A percentile compares a stretch with the other conserved stretches of the same genome.
These are phyloP conservation scores for Caenorhabditis japonica DNA, from an alignment of 2,888 invertebrate species.

Conservation along the genomic window DNA sequence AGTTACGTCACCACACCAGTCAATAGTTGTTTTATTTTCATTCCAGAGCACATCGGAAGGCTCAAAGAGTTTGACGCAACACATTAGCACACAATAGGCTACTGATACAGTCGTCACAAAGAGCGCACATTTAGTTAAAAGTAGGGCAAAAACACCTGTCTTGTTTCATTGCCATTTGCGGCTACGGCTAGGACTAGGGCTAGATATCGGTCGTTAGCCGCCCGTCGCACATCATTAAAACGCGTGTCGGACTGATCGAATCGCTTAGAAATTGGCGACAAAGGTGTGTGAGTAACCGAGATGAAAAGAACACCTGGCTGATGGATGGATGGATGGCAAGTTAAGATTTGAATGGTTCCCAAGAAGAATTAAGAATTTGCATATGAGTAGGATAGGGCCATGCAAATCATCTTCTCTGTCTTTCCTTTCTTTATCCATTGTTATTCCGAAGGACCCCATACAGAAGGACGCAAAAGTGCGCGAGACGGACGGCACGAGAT, in stretches of 20 bases:
- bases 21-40: slow-evolving; percentile 24
- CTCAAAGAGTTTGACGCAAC: slow-evolving; percentile 41
- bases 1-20: slow-evolving; percentile 34
- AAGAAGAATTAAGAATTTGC: slow-evolving; percentile 29
- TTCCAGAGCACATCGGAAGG: slow-evolving; percentile 24
- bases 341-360: slow-evolving; percentile 31
- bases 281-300: slow-evolving; percentile 6
- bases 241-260: slow-evolving; percentile 35
- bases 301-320: slow-evolving; percentile 24
- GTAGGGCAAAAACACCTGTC: slow-evolving; percentile 17
- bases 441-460: slow-evolving; percentile 25
- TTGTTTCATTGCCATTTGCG: slow-evolving; percentile 11
- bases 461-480: slow-evolving; percentile 44
- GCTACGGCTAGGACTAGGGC: too few relatives aligned
- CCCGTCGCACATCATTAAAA: slow-evolving; percentile 50
- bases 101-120: slow-evolving; percentile 36
- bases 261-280: slow-evolving; percentile 38
- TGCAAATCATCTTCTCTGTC: slow-evolving; percentile 45
- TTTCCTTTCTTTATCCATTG: slow-evolving; percentile 26
- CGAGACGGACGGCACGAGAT: slow-evolving; percentile 37
- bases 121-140: background rate
- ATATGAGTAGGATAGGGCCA: slow-evolving; percentile 32
- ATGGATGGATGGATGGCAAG: too few relatives aligned
- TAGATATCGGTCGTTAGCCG: slow-evolving; percentile 25
- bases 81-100: slow-evolving; percentile 25